Evolutionary conservation across 2,113 vertebrate species (phyloP).

Genomic region (Kobus ellipsiprymnus): DNA sequence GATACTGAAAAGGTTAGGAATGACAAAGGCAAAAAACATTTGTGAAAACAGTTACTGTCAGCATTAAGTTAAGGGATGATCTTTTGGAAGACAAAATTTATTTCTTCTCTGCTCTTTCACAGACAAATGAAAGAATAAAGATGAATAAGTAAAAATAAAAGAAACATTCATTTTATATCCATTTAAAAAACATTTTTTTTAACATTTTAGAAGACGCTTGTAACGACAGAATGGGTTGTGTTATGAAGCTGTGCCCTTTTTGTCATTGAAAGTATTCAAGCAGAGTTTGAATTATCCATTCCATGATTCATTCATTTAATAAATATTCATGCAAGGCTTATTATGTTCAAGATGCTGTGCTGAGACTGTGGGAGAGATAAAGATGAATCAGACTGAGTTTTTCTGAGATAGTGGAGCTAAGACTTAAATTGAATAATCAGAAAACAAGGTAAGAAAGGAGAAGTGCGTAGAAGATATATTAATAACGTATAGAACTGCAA

Average conservation of each 20-base stretch:
- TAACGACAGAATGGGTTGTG: neutral
- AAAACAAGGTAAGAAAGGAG: neutral
- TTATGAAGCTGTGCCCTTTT: constrained; percentile 12
- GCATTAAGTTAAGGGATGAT: neutral
- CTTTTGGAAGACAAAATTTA: neutral
- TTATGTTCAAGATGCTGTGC: neutral
- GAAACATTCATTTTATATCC: neutral
- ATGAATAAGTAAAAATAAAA: constrained; percentile 10
- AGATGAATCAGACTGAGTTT: neutral
- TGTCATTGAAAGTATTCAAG: constrained; percentile 41
- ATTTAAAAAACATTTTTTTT: constrained; percentile 10
- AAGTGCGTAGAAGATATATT: neutral
- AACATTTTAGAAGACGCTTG: neutral
- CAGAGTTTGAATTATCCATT: constrained; percentile 29
- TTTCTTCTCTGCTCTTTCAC: neutral
- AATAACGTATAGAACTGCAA: neutral
- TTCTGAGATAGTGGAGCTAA: neutral
- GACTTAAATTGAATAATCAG: constrained; percentile 17
- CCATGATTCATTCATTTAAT: constrained; percentile 34
- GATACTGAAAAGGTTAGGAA: neutral
- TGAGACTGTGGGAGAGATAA: neutral
- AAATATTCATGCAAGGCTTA: constrained; percentile 52
- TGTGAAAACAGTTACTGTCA: neutral
- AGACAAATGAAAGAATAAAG: constrained; percentile 20
- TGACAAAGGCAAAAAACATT: neutral